Evolutionary conservation across 1,140 invertebrate genomes (phyloP).

Genomic region (Rhyzopertha dominica): DNA sequence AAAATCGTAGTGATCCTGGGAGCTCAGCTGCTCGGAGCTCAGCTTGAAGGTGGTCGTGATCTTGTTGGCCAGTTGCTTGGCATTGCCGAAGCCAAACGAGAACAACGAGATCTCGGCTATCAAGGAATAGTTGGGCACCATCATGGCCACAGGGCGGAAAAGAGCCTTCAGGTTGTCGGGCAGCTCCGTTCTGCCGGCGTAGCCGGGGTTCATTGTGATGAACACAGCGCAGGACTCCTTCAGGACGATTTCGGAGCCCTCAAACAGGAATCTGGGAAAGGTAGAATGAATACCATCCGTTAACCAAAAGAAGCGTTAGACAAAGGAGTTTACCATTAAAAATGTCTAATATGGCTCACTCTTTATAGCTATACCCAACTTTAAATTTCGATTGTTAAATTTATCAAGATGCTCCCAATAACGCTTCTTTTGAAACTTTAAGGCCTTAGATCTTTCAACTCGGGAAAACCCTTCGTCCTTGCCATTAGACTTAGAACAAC

Average conservation of each 20-base stretch:
- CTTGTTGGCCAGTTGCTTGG: slow-evolving; percentile 60
- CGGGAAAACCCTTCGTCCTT: too few species aligned
- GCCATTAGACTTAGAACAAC: too few species aligned
- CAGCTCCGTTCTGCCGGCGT: slow-evolving; percentile 66
- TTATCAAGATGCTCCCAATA: too few species aligned
- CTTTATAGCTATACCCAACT: too few species aligned
- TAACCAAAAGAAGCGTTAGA: too few species aligned
- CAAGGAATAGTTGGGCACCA: slow-evolving; percentile 68
- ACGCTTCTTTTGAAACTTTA: too few species aligned
- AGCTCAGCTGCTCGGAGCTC: slow-evolving; percentile 66
- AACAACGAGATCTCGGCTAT: slow-evolving; percentile 70
- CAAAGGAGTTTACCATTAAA: too few species aligned
- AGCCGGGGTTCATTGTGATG: slow-evolving; percentile 74
- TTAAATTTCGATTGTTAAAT: too few species aligned
- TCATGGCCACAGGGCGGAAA: slow-evolving; percentile 72
- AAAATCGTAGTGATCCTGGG: slow-evolving; percentile 55
- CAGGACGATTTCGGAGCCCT: slow-evolving; percentile 52
- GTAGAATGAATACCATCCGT: background rate
- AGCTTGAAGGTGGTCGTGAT: slow-evolving; percentile 68
- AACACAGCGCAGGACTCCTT: slow-evolving; percentile 64
- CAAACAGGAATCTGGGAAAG: slow-evolving; percentile 55
- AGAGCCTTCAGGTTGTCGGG: slow-evolving; percentile 70
- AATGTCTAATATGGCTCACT: too few species aligned
- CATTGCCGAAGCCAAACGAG: slow-evolving; percentile 64
- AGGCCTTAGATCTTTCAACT: too few species aligned